A percentile compares a stretch with the other conserved stretches of the same genome.
These are phyloP conservation scores for Helicolenus hilgendorfi DNA, from an alignment of 2,797 vertebrate species.

Conservation along the genomic window DNA sequence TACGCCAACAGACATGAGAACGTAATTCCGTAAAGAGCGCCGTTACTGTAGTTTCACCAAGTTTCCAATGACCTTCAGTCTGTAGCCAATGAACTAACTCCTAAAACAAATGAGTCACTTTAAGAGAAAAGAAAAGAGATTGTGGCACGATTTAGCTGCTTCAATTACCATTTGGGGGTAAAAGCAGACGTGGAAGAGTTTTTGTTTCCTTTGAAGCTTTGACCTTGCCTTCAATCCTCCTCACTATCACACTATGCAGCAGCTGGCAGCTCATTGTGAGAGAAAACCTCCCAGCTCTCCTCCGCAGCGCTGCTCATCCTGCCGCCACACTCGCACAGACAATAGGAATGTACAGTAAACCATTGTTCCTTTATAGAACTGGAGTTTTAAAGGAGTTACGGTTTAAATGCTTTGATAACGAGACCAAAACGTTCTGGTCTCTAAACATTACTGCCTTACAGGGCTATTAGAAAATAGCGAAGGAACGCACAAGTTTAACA, in stretches of 20 bases:
- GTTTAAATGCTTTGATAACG: not conserved
- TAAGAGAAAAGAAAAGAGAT: not conserved
- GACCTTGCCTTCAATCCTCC: slow-evolving; percentile 62
- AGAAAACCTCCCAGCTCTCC: slow-evolving; percentile 67
- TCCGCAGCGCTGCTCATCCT: slow-evolving; percentile 21
- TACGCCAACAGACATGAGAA: not conserved
- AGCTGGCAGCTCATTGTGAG: slow-evolving; percentile 61
- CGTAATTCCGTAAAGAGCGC: not conserved
- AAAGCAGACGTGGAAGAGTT: slow-evolving; percentile 58
- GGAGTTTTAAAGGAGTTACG: not conserved
- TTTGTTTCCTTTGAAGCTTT: slow-evolving; percentile 67
- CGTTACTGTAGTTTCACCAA: not conserved
- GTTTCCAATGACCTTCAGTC: slow-evolving; percentile 29
- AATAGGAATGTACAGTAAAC: not conserved
- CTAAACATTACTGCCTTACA: not conserved
- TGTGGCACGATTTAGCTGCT: slow-evolving; percentile 12
- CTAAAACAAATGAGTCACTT: slow-evolving; percentile 43
- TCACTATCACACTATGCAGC: slow-evolving; percentile 31
- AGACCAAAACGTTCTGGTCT: not conserved
- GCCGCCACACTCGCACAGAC: not conserved
- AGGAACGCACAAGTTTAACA: no score
- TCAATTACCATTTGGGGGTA: slow-evolving; percentile 37
- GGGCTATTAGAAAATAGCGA: not conserved
- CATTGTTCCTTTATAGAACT: not conserved
- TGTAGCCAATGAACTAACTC: slow-evolving; percentile 6